A percentile compares a stretch with the other conserved stretches of the same genome.
These are phyloP conservation scores for Zaprionus davidi DNA, from an alignment of 1,140 invertebrate species.

Conservation along the genomic window DNA sequence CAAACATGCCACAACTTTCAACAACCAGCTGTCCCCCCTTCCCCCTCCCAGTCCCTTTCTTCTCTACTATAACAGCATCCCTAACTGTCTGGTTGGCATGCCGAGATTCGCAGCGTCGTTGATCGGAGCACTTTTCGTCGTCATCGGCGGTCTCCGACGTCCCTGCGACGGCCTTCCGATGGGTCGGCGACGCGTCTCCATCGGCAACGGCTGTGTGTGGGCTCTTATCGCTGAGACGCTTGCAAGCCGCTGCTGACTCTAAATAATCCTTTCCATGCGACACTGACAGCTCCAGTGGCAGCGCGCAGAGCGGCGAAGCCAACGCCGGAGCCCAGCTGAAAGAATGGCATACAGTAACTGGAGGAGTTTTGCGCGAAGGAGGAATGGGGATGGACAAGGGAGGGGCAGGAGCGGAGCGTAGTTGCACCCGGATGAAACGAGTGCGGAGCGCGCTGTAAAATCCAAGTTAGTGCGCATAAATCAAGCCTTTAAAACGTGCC, in stretches of 20 bases:
- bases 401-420: background rate
- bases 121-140: conserved; percentile 45
- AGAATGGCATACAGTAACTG: conserved; percentile 24
- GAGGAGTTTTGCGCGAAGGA: background rate
- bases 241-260: conserved; percentile 79
- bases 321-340: conserved; percentile 41
- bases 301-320: conserved; percentile 36
- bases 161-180: conserved; percentile 10
- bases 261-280: conserved; percentile 79
- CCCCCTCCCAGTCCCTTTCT: background rate
- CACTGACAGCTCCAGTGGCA: conserved; percentile 61
- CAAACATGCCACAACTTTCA: conserved; percentile 8
- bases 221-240: conserved; percentile 78
- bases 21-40: background rate
- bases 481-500: conserved; percentile 84
- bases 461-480: conserved; percentile 83
- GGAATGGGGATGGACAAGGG: background rate
- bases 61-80: background rate
- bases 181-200: conserved; percentile 36
- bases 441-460: conserved; percentile 64
- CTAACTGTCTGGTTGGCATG: conserved; percentile 2
- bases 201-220: conserved; percentile 60
- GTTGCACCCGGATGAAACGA: conserved; percentile 14
- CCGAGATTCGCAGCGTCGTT: conserved; percentile 15
- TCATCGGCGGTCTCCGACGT: conserved; percentile 37